A percentile compares a stretch with the other conserved stretches of the same genome.
These are phyloP conservation scores for Bradypodion ventrale DNA, from an alignment of 2,797 vertebrate genomes.

Conservation along the genomic window DNA sequence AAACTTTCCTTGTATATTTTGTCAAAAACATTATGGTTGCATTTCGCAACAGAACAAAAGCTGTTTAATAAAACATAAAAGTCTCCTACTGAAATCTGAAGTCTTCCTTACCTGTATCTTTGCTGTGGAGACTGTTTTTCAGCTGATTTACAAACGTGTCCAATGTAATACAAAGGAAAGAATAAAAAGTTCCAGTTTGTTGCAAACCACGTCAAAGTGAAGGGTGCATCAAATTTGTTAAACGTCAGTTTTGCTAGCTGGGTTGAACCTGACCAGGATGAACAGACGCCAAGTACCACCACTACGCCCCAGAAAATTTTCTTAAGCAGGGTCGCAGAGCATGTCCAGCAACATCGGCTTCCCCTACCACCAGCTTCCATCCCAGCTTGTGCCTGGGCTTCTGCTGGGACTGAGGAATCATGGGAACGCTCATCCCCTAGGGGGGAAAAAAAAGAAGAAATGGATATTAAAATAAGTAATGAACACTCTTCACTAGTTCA, in stretches of 20 bases:
- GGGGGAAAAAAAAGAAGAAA: slow-evolving; percentile 38
- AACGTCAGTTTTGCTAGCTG: slow-evolving; percentile 94
- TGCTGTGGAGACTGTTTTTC: slow-evolving; percentile 92
- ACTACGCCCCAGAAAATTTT: slow-evolving; percentile 90
- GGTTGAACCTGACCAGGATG: slow-evolving; percentile 92
- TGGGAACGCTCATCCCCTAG: slow-evolving; percentile 87
- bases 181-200: slow-evolving; percentile 96
- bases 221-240: slow-evolving; percentile 88
- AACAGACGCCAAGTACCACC: slow-evolving; percentile 90
- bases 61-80: slow-evolving; percentile 40
- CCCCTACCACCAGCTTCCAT: slow-evolving; percentile 76
- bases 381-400: slow-evolving; percentile 78
- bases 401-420: slow-evolving; percentile 84
- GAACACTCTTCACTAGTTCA: slow-evolving; percentile 27
- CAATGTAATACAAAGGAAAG: slow-evolving; percentile 93
- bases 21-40: not conserved
- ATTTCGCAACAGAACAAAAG: not conserved
- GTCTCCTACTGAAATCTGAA: not conserved
- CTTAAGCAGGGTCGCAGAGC: slow-evolving; percentile 81
- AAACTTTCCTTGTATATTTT: not conserved
- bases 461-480: slow-evolving; percentile 22
- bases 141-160: slow-evolving; percentile 88
- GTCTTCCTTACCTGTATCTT: slow-evolving; percentile 88
- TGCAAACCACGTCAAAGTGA: slow-evolving; percentile 96
- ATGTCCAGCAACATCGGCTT: slow-evolving; percentile 80